These are phyloP conservation scores for Gnatocerus cornutus DNA, from an alignment of 2,888 invertebrate genomes.

Conservation along the genomic window DNA sequence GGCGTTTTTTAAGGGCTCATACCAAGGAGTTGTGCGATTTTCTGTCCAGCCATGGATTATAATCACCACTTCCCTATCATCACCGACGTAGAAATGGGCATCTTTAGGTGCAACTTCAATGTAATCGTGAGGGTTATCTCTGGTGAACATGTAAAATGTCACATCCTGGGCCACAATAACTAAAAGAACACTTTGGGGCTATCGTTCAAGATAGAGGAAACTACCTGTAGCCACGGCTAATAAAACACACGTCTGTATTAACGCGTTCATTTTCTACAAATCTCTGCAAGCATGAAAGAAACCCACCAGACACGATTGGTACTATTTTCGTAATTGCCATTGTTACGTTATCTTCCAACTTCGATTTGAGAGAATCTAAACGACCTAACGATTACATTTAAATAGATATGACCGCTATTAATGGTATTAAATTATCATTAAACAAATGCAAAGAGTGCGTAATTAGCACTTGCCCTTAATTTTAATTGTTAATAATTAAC, in stretches of 20 bases:
- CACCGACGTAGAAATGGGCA: not conserved
- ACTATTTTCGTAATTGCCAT: constrained; percentile 20
- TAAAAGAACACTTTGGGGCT: not conserved
- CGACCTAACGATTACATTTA: constrained; percentile 13
- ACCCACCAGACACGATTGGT: not conserved
- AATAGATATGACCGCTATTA: constrained; percentile 11
- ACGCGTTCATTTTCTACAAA: constrained; percentile 19
- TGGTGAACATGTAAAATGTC: constrained; percentile 23
- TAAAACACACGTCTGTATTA: not conserved
- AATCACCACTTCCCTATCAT: constrained; percentile 61
- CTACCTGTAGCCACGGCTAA: constrained; percentile 13
- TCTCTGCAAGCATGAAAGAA: constrained; percentile 13
- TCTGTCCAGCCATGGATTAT: constrained; percentile 72
- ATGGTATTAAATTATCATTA: constrained; percentile 30
- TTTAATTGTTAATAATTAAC: constrained; percentile 24
- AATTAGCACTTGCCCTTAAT: constrained; percentile 31
- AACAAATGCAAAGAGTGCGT: constrained; percentile 21
- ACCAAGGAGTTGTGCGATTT: constrained; percentile 64
- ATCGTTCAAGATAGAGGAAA: not conserved
- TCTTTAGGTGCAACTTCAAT: not conserved
- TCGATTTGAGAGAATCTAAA: constrained; percentile 25
- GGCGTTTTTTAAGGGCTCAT: constrained; percentile 64
- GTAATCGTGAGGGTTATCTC: not conserved
- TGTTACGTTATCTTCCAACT: constrained; percentile 19
- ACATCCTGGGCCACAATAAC: not conserved